phyloP scores from a whole-genome alignment of 2,113 vertebrate species.

The Epinephelus fuscoguttatus region DNA sequence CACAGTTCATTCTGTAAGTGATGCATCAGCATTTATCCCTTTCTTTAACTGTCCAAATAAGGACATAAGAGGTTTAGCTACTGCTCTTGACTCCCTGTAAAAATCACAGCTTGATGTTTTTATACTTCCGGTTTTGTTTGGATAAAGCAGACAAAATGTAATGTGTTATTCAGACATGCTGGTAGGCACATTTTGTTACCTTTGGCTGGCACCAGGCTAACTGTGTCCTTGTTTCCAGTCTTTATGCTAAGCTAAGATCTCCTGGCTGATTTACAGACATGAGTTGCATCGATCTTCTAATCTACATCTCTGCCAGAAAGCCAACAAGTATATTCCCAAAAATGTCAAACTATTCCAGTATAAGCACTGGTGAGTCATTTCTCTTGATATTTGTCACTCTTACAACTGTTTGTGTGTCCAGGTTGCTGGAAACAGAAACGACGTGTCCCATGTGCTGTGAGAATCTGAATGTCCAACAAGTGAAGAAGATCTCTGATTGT shows the following conservation, averaged over 20 bases:
- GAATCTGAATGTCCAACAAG: conserved; percentile 81
- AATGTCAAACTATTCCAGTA: not conserved
- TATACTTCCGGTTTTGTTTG: too few species aligned
- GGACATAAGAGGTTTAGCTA: not conserved
- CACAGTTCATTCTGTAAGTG: conserved; percentile 91
- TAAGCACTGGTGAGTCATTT: not conserved
- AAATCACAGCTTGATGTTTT: too few species aligned
- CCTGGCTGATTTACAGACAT: not conserved
- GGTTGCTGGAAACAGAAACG: conserved; percentile 89
- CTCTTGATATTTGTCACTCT: not conserved
- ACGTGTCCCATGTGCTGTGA: conserved; percentile 96
- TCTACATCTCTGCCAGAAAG: not conserved
- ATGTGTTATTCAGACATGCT: not conserved
- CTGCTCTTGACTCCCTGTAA: too few species aligned
- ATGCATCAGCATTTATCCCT: not conserved
- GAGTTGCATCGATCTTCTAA: not conserved
- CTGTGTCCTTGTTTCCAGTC: not conserved
- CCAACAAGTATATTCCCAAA: not conserved
- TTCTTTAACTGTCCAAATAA: too few species aligned
- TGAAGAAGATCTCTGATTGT: conserved; percentile 88
- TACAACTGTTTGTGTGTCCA: conserved; percentile 68
- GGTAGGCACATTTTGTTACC: not conserved
- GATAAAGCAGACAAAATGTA: too few species aligned
- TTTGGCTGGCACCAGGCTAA: not conserved
- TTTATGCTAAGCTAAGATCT: too few species aligned